Evolutionary conservation across 2,888 invertebrate species (phyloP), one percentile per base, ranked within the genome.

Genomic region (Eristalis pertinax): DNA sequence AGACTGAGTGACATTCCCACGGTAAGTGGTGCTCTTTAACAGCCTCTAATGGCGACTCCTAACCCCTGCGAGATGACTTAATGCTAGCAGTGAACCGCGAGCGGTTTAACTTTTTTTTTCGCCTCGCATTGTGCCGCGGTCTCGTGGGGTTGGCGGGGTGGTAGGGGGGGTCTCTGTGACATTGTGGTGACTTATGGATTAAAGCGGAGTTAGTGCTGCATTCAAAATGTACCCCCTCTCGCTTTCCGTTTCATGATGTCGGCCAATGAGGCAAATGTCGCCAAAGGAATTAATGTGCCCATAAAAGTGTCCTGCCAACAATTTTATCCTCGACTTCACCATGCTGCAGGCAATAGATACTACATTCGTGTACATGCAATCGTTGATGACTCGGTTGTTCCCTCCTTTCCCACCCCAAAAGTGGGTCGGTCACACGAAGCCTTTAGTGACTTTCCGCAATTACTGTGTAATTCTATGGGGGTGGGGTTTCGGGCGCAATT

Each of bases 291-390:
- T 81, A 84, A 81, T 84, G 81, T 58, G 81, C 80, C 84, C 69
- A 81, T 76, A 72, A 80, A 80, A 76, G 38, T 81, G 81, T 84
- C 84, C 84, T 73, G 84, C 81, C 80, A 84, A 84, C 79, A 84
- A 79, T 65, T 84, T 56, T 50, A 50, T 50, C 50, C 50, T 50
- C 43, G 38, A 38, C 38, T 43, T 19, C 19, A 19, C 50, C 50
- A 50, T 8, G 78, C 83, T 65, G 32, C 56, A 29, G 69, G 63
- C 73, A 83, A 68, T 64, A 50, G 50, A 50, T 50, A 75, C 69
- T 75, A 58, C 65, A 67, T 65, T 13, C 74, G 56, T 38, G 29
- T 50, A 50, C 50, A 50, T 50, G 50, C 50, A 50, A 50, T 19
- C 50, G 50, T 19, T 19, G 19, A 50, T 50, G 50, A 50, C 50